phyloP scores from a whole-genome alignment of 1,140 invertebrate genomes.

The Gerris buenoi region DNA sequence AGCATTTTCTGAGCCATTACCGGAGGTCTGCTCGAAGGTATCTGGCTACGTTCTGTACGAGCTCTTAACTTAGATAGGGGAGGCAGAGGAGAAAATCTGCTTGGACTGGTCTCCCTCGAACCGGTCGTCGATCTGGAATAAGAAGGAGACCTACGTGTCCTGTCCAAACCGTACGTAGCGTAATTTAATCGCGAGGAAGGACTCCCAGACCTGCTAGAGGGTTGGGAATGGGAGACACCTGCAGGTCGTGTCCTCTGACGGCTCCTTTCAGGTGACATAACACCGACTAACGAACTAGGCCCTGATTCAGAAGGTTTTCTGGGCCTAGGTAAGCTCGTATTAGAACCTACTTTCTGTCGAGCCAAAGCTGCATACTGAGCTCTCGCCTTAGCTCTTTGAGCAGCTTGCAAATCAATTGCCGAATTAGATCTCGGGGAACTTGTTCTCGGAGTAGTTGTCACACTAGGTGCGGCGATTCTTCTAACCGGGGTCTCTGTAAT shows the following conservation, averaged over 20 bases:
- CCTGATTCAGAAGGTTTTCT: conserved; percentile 15
- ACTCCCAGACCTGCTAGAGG: conserved; percentile 70
- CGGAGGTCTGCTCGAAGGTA: conserved; percentile 31
- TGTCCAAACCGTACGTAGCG: conserved; percentile 39
- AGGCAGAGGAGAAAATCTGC: conserved; percentile 8
- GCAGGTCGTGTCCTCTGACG: conserved; percentile 41
- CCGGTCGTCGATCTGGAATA: conserved; percentile 12
- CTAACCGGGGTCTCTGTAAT: conserved; percentile 13
- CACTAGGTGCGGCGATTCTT: conserved; percentile 9
- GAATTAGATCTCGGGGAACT: conserved; percentile 60
- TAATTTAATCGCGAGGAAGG: conserved; percentile 65
- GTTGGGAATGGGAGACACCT: conserved; percentile 77
- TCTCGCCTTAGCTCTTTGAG: conserved; percentile 64
- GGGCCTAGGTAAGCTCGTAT: conserved; percentile 58
- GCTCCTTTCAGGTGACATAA: conserved; percentile 35
- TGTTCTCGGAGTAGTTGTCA: conserved; percentile 6
- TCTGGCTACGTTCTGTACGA: not conserved
- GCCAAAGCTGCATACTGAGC: conserved; percentile 61
- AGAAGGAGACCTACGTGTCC: conserved; percentile 12
- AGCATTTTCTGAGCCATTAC: conserved; percentile 67
- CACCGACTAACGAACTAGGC: conserved; percentile 12
- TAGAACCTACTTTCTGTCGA: conserved; percentile 50
- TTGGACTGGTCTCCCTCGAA: conserved; percentile 14
- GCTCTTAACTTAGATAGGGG: conserved; percentile 8
- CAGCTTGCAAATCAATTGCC: conserved; percentile 80